Conservation (phyloP, 2,888 invertebrate genomes). For the Nemapogon koenigi region DNA sequence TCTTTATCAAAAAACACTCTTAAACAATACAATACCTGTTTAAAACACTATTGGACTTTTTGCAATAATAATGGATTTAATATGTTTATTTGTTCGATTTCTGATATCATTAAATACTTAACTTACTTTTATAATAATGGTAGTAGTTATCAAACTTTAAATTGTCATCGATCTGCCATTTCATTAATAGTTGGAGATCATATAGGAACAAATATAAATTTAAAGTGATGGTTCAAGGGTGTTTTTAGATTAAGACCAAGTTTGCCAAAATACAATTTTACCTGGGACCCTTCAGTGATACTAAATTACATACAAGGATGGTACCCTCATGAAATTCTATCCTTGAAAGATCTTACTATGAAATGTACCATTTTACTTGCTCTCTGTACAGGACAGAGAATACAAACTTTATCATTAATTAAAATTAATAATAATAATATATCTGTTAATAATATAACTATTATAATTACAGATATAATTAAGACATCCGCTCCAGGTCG, state of each 20-base stretch:
- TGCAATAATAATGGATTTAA: constrained; percentile 1
- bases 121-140: background rate
- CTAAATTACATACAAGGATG: background rate
- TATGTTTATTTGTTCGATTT: background rate
- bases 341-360: constrained; percentile 1
- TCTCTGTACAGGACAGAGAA: constrained; percentile 2
- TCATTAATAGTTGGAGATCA: background rate
- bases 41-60: background rate
- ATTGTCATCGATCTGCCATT: constrained; percentile 2
- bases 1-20: background rate
- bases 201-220: background rate
- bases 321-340: background rate
- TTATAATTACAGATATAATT: background rate
- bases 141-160: background rate
- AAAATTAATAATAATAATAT: background rate
- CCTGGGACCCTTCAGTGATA: constrained; percentile 3
- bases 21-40: background rate
- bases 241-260: constrained; percentile 1
- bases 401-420: constrained; percentile 5
- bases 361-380: constrained; percentile 2
- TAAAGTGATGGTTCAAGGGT: constrained; percentile 7
- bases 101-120: constrained; percentile 1
- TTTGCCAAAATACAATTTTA: background rate
- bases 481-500: constrained; percentile 1
- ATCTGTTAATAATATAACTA: background rate